Evolutionary conservation across 2,113 vertebrate species (phyloP), one percentile per base, ranked within the genome.

Genomic region (Ranitomeya variabilis): DNA sequence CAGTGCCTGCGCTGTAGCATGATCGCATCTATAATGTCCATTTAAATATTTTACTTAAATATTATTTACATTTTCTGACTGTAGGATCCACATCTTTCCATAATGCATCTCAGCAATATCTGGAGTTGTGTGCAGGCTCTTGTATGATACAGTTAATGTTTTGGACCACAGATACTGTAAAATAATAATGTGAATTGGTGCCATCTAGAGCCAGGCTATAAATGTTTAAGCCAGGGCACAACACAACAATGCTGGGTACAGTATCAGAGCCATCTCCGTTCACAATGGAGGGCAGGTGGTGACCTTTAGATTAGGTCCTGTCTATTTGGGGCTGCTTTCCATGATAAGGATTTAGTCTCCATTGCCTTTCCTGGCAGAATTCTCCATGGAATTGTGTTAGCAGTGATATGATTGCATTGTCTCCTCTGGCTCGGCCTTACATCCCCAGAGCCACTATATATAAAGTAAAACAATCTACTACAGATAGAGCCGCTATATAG

Each of bases 291-390:
- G 6, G 73, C 3, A 52, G 73, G 16, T 19, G 45, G 37, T 21
- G 73, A 74, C 71, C 26, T 74, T 74, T 74, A 14, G 26, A 2
- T 11, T 52, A 74, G 14, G 15, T 74, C 45, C 15, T 74, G 71
- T 51, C 71, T 52, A 21, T 76, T 76, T 76, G 18, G 73, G 4
- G 37, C 73, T 76, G 73, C 37, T 51, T 51, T 52, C 8, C 16
- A 76, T 76, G 73, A 76, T 76, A 76, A 76, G 73, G 73, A 52
- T 76, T 76, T 76, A 10, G 80, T 45, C 59, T 81, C 7, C 4
- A 13, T 81, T 81, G 80, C 80, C 51, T 18, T 62, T 81, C 57
- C 57, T 62, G 59, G 57, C 3, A 62, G 23, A 62, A 19, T 81
- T 81, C 57, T 26, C 26, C 26, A 7, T 81, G 31, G 57, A 18